These are phyloP conservation scores for Arvicanthis niloticus DNA, from an alignment of 2,113 vertebrate species.

Conservation along the genomic window DNA sequence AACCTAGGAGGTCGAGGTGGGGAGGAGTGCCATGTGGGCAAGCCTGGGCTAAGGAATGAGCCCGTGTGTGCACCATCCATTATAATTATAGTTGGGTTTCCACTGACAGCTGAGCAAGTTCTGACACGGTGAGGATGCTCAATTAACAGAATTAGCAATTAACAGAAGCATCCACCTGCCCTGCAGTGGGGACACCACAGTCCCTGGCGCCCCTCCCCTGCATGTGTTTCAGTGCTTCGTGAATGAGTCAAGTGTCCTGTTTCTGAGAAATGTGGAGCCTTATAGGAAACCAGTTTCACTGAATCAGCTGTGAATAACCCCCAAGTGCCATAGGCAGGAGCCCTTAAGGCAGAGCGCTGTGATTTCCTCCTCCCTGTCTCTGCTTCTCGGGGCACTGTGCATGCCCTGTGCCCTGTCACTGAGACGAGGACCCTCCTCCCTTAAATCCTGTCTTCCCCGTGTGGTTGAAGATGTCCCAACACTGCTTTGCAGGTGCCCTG, in stretches of 20 bases:
- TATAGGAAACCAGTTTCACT: not conserved
- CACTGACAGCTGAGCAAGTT: not conserved
- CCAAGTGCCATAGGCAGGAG: too few relatives aligned
- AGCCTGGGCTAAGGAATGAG: not conserved
- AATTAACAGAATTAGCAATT: not conserved
- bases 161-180: not conserved
- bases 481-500: too few relatives aligned
- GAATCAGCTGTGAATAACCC: not conserved
- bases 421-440: not conserved
- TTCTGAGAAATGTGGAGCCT: not conserved
- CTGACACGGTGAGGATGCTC: not conserved
- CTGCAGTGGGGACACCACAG: not conserved
- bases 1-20: not conserved
- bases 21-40: not conserved
- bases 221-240: accelerated
- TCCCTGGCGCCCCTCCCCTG: not conserved
- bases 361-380: not conserved
- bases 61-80: too few relatives aligned
- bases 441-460: not conserved
- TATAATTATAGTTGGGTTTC: not conserved
- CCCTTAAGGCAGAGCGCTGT: not conserved
- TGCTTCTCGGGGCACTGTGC: not conserved
- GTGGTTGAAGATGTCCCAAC: not conserved
- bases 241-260: not conserved
- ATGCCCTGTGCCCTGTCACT: not conserved